Percentiles rank a stretch among this genome's conserved stretches.
Conservation (phyloP, 2,113 vertebrate species). For the Thymallus thymallus region DNA sequence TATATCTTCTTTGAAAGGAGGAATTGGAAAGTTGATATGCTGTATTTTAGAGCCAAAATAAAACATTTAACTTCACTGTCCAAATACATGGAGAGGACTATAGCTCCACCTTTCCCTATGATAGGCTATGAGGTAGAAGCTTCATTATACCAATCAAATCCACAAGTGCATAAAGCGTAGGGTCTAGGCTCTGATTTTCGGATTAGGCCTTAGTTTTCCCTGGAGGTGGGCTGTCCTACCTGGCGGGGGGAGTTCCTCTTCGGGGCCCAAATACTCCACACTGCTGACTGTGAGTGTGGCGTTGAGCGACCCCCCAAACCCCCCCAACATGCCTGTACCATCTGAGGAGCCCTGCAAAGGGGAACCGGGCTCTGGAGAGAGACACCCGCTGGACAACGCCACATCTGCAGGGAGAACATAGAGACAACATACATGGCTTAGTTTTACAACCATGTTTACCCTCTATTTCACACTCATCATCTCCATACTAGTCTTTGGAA, state of each 20-base stretch:
- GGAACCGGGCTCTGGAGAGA: conserved; percentile 64
- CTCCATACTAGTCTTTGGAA: no score
- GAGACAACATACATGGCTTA: background rate
- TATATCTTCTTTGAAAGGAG: conserved; percentile 6
- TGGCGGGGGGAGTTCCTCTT: conserved; percentile 63
- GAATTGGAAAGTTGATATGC: background rate
- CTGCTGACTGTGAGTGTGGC: conserved; percentile 73
- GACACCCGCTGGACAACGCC: conserved; percentile 73
- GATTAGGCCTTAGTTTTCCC: no score
- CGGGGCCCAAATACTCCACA: conserved; percentile 76
- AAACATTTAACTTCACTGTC: no score
- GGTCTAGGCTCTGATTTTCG: no score
- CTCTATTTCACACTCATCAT: no score
- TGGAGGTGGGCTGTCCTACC: conserved; percentile 43
- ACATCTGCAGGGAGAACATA: conserved; percentile 65
- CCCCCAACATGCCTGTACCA: conserved; percentile 63
- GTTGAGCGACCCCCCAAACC: conserved; percentile 65
- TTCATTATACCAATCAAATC: no score
- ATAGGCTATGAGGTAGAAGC: background rate
- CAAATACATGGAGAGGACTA: no score
- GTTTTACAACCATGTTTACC: no score
- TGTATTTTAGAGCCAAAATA: background rate
- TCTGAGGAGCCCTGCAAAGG: conserved; percentile 73
- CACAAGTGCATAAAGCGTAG: no score
- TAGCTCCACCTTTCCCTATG: background rate